These are phyloP conservation scores for Lobophora halterata DNA, from an alignment of 2,888 invertebrate genomes.

Conservation along the genomic window DNA sequence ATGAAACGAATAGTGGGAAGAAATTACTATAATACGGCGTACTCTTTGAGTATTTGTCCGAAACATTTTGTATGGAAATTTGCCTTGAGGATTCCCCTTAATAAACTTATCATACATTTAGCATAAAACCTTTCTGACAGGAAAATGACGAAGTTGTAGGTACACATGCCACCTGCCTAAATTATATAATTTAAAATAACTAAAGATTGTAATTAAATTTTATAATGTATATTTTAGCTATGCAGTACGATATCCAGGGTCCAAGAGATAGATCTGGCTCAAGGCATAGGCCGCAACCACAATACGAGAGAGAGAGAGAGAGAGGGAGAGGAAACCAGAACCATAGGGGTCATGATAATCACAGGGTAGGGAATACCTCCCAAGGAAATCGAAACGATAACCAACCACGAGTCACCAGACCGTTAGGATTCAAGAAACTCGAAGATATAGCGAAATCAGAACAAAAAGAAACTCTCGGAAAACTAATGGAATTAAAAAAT, in stretches of 20 bases:
- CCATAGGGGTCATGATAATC: background rate
- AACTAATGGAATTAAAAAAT: slow-evolving; percentile 48
- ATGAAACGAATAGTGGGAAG: no score
- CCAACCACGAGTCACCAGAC: slow-evolving; percentile 5
- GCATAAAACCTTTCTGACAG: no score
- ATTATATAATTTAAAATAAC: no score
- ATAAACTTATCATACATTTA: no score
- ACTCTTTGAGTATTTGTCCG: no score
- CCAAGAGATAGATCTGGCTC: slow-evolving; percentile 9
- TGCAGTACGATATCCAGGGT: background rate
- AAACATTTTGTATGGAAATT: no score
- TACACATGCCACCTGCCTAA: no score
- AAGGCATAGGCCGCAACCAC: background rate
- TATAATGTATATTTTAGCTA: slow-evolving; percentile 3
- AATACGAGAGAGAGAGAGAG: no score
- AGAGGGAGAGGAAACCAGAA: slow-evolving; percentile 2
- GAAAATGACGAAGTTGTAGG: no score
- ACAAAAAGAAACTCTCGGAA: slow-evolving; percentile 50
- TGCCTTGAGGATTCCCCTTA: no score
- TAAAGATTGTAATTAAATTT: background rate
- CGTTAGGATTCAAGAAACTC: slow-evolving; percentile 46
- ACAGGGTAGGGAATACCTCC: background rate
- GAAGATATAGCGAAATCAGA: slow-evolving; percentile 53
- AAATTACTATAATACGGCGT: no score
- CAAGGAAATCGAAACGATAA: background rate